Evolutionary conservation across 2,797 vertebrate genomes (phyloP), one percentile per base, ranked within the genome.

Genomic region (Thunnus albacares): DNA sequence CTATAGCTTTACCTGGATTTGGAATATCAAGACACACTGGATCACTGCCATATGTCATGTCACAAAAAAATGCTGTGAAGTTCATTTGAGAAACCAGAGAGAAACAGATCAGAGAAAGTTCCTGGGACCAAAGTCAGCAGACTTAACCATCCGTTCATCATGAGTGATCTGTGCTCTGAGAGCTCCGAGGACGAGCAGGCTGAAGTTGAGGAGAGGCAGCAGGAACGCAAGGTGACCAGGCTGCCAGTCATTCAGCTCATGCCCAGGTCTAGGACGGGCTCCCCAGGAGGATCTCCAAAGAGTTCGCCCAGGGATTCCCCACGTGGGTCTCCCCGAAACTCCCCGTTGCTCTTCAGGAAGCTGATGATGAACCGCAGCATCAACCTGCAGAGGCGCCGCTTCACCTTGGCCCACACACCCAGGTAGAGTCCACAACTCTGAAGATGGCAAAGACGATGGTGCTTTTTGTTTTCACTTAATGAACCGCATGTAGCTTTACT

Each of bases 311-410:
- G 84, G 74, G 91, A 93, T 7, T 97, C 96, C 7, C 96, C 97
- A 0, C 89, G 91, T 0, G 94, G 86, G 30, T 97, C 97, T n/a
- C 96, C 96, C 10, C 85, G 94, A 47, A 93, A 96, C 87, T 98
- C 97, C 6, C 97, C 96, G 0, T 79, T 96, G 80, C 95, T 97
- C 90, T 96, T 97, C 94, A 93, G 96, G 75, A 97, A 96, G 90
- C 93, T 97, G 80, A 87, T 96, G 91, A 94, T 96, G 95, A 97
- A 95, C 87, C 96, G 96, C 79, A 96, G 96, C 91, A 96, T 97
- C 89, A 94, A 96, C 64, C 94, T 97, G 72, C 97, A 97, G 95
- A 94, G 97, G 75, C 96, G 95, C 20, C 96, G 95, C 69, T 96
- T 96, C 92, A 96, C 95, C 2, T 83, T 96, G 87, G 95, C 95